These are phyloP conservation scores for Miniopterus natalensis DNA, from an alignment of 2,113 vertebrate species.

Conservation along the genomic window DNA sequence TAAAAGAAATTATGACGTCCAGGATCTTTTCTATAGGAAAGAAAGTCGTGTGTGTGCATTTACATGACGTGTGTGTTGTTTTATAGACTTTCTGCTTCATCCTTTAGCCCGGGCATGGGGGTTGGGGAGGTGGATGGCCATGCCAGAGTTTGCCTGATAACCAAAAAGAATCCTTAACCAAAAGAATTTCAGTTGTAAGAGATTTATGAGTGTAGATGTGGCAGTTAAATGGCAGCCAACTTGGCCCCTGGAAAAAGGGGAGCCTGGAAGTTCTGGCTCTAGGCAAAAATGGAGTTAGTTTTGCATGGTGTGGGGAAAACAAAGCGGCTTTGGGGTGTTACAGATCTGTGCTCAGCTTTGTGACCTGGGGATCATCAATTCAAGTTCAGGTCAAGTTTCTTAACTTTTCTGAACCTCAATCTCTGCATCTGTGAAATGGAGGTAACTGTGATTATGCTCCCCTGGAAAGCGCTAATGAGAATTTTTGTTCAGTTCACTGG, in stretches of 20 bases:
- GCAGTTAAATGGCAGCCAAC: not conserved
- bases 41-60: not conserved
- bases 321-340: not conserved
- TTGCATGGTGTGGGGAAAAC: not conserved
- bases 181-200: not conserved
- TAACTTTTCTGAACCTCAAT: slow-evolving; percentile 12
- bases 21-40: not conserved
- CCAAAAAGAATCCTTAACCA: not conserved
- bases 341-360: not conserved
- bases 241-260: not conserved
- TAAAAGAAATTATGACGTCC: not conserved
- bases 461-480: not conserved
- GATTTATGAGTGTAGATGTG: not conserved
- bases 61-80: not conserved
- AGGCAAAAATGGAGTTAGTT: not conserved
- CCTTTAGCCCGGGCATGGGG: not conserved
- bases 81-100: not conserved
- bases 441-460: not conserved
- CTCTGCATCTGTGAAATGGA: not conserved
- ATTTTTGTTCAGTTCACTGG: not conserved
- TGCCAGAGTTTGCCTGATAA: not conserved
- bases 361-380: not conserved
- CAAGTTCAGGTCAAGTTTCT: not conserved
- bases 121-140: too few species aligned
- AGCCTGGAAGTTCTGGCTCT: not conserved